Evolutionary conservation across 2,113 vertebrate genomes (phyloP), one percentile per base, ranked within the genome.

Genomic region (Gopherus evgoodei): DNA sequence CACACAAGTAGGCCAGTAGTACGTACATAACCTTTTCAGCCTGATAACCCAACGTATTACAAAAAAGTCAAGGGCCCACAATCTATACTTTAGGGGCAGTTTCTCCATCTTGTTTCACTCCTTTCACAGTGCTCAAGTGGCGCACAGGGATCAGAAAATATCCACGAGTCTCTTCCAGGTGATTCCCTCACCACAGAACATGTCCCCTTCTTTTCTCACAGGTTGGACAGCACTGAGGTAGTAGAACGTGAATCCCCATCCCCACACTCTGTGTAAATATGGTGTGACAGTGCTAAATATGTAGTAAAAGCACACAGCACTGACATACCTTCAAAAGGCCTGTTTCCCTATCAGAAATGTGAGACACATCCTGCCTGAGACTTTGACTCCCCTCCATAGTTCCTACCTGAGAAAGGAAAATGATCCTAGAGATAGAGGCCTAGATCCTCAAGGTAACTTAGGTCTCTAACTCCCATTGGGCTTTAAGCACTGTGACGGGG

Each of bases 1-100:
- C 25, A 81, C 9, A 16, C 53, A 84, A 79, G 17, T 27, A 54
- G 2, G 4, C 3, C 2, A 1, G 3, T 4, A 1, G 3, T 8
- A 83, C 69, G 11, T n/a, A 17, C 16, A 22, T 87, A 84, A 79
- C 44, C 13, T 87, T 93, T 84, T 86, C 80, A 91, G 76, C 2
- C 38, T 89, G 11, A 54, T 24, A 79, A 17, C 7, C 42, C 6
- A 87, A 80, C 12, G 5, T 38, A 38, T 38, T 22, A 72, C 35
- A 22, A 72, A 50, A 9, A 52, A 12, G 16, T 13, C 7, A 86
- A 47, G 9, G 8, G 16, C 11, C 24, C 59, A 11, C 3, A 87
- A 88, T 78, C 8, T 83, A 1, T 69, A 93, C 6, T 44, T 78
- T 44, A 16, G 42, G 42, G 91, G 4, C 4, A 91, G 11, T 24